Evolutionary conservation across 2,797 vertebrate genomes (phyloP).

Genomic region (Mareca penelope): DNA sequence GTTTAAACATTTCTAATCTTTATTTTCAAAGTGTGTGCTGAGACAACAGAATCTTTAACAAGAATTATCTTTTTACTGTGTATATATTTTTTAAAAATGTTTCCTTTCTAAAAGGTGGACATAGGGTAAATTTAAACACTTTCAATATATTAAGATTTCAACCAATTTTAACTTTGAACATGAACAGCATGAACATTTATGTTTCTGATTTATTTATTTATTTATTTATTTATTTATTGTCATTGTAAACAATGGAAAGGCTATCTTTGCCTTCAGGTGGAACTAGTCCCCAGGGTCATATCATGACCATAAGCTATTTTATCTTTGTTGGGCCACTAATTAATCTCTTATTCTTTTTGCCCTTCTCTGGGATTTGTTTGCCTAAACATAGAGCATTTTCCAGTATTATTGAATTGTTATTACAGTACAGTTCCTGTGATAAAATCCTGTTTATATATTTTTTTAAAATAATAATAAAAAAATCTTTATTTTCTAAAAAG

Average conservation of each 20-base stretch:
- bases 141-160: neutral
- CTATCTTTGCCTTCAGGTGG: neutral
- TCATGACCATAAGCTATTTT: slow-evolving; percentile 4
- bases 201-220: neutral
- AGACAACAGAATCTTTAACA: neutral
- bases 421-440: neutral
- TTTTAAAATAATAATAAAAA: neutral
- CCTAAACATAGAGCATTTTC: neutral
- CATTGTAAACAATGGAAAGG: slow-evolving; percentile 1
- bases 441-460: neutral
- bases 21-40: neutral
- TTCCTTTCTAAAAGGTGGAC: neutral
- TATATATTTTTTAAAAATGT: neutral
- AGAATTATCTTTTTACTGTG: neutral
- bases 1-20: neutral
- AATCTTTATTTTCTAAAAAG: neutral
- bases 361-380: neutral
- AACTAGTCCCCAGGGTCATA: slow-evolving; percentile 6
- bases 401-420: neutral
- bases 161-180: neutral
- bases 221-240: no score
- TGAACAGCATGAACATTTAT: neutral
- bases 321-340: neutral
- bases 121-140: neutral
- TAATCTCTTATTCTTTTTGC: slow-evolving; percentile 4